These are phyloP conservation scores for Nyctereutes procyonoides DNA, from an alignment of 2,113 vertebrate species.

Conservation along the genomic window DNA sequence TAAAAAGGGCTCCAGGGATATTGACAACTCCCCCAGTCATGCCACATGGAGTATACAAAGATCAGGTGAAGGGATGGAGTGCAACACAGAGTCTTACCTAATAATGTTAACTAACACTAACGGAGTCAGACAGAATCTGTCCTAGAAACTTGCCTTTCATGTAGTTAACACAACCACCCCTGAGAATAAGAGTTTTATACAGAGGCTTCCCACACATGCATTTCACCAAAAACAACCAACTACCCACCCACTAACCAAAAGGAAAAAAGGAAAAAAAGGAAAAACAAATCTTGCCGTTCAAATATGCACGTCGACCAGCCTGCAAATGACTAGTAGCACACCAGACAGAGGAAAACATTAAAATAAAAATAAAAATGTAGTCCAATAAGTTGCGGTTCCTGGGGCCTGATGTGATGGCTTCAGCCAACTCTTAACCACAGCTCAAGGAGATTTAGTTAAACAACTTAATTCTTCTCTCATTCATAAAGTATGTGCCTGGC, in stretches of 20 bases:
- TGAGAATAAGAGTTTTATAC: background rate
- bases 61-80: background rate
- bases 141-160: background rate
- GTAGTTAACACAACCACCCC: background rate
- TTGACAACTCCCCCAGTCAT: background rate
- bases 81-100: background rate
- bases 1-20: background rate
- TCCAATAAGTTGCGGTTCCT: slow-evolving; percentile 62
- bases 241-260: background rate
- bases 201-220: background rate
- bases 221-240: background rate
- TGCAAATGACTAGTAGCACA: slow-evolving; percentile 54
- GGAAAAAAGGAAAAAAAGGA: background rate
- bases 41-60: background rate
- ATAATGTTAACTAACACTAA: too few relatives aligned
- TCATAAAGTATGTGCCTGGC: slow-evolving; percentile 70
- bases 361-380: slow-evolving; percentile 49
- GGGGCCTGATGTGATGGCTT: background rate
- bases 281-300: background rate
- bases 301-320: background rate
- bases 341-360: slow-evolving; percentile 39
- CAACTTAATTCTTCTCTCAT: slow-evolving; percentile 73
- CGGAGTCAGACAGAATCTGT: background rate
- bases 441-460: slow-evolving; percentile 33
- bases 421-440: slow-evolving; percentile 64